Base-by-base conservation (phyloP, 2,888 invertebrate genomes). In the Hemicrepidius hirtus region DNA sequence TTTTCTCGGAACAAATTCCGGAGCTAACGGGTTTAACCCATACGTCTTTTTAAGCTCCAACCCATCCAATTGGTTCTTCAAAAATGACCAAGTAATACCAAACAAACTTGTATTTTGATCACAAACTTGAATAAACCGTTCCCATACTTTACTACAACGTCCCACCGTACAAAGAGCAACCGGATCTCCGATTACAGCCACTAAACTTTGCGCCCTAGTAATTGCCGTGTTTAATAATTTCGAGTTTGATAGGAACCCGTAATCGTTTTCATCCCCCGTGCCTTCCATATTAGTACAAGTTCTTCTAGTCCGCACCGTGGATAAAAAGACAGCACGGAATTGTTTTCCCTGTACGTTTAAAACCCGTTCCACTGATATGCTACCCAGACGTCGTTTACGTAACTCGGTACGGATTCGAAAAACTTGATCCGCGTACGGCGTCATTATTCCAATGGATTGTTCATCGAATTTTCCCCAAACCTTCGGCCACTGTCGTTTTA, bases 261-360 rank as follows among this genome's bases (percentile, higher is more conserved):
- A 94, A 82, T 95, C 94, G 64, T 92, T 90, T 71, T 92, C 90
- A 67, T 90, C 89, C 4, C 85, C 80, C 63, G 86, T 80, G 79
- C 87, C 80, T 16, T 87, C 87, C 64, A 89, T 85, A 57, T 79
- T 81, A 6, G 87, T 86, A 82, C 94, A 94, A 0, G 94, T 94
- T 65, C 92, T 90, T 21, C 94, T 88, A 5, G 95, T 95, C 35
- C 93, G 87, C 0, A 94, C 93, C 0, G 95, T 95, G 41, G 94
- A 94, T 71, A 96, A 87, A 81, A 96, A 93, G 59, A 96, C 92
- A 0, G 93, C 95, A 7, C 95, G 89, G 83, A 95, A 96, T 85
- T 96, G 95, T 82, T 95, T 96, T 82, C 95, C 95, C 87, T 95
- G 95, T 0, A 95, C 95, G 85, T 95, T 95, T 10, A 94, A 87